phyloP scores from a whole-genome alignment of 2,113 vertebrate species.

The sheep (Ovis aries) region DNA sequence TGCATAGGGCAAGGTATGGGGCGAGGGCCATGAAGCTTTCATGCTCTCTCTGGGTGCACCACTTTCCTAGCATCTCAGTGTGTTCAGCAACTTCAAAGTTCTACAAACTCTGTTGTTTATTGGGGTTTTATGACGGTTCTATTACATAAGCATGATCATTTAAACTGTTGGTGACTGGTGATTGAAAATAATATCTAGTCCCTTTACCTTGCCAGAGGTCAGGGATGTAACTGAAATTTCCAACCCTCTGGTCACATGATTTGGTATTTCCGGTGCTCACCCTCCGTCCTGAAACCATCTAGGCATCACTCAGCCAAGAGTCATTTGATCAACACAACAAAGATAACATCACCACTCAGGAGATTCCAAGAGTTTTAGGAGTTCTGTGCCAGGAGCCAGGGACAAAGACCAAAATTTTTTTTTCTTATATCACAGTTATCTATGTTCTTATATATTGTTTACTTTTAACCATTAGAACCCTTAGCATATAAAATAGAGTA shows the following conservation, averaged over 20 bases:
- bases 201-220: neutral
- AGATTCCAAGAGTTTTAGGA: neutral
- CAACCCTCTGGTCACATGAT: neutral
- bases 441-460: neutral
- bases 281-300: neutral
- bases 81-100: neutral
- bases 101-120: neutral
- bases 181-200: neutral
- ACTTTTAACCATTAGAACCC: neutral
- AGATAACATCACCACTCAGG: neutral
- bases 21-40: neutral
- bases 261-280: neutral
- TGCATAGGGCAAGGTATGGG: neutral
- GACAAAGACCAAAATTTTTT: neutral
- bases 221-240: neutral
- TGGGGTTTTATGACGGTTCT: neutral
- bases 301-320: neutral
- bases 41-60: fast-evolving
- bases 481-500: neutral
- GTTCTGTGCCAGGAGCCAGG: neutral
- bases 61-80: neutral
- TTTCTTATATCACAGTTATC: neutral
- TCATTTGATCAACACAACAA: neutral
- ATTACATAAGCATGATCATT: neutral
- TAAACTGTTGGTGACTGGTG: neutral